These are phyloP conservation scores for Eueides isabella DNA, from an alignment of 1,140 invertebrate genomes.

Conservation along the genomic window DNA sequence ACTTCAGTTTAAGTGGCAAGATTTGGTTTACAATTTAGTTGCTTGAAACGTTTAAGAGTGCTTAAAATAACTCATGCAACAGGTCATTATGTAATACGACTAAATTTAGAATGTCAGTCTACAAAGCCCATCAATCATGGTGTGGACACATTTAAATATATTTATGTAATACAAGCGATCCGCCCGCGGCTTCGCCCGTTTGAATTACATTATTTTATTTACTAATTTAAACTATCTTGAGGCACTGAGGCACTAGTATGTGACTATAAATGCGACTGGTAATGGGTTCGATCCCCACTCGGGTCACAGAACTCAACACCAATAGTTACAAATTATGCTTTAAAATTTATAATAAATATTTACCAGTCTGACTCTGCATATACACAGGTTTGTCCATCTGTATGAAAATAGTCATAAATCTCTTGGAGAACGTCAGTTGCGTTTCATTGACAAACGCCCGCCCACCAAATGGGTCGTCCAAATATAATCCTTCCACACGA, in stretches of 20 bases:
- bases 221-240: too few relatives aligned
- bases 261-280: too few relatives aligned
- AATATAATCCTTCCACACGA: conserved; percentile 93
- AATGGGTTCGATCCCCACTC: too few relatives aligned
- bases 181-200: too few relatives aligned
- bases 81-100: neutral
- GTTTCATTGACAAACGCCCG: conserved; percentile 93
- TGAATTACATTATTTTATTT: too few relatives aligned
- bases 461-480: conserved; percentile 90
- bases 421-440: conserved; percentile 87
- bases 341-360: neutral
- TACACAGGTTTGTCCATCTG: conserved; percentile 98
- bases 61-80: neutral
- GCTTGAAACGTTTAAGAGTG: neutral
- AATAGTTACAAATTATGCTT: too few relatives aligned
- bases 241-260: too few relatives aligned
- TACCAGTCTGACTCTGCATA: conserved; percentile 94
- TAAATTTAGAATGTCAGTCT: neutral
- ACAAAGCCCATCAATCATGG: neutral
- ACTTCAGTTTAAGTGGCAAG: neutral
- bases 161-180: too few relatives aligned
- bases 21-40: neutral
- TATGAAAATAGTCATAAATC: conserved; percentile 97
- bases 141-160: neutral
- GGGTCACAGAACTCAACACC: too few relatives aligned